Evolutionary conservation across 1,140 invertebrate species (phyloP).

Genomic region (Calephelis nemesis): DNA sequence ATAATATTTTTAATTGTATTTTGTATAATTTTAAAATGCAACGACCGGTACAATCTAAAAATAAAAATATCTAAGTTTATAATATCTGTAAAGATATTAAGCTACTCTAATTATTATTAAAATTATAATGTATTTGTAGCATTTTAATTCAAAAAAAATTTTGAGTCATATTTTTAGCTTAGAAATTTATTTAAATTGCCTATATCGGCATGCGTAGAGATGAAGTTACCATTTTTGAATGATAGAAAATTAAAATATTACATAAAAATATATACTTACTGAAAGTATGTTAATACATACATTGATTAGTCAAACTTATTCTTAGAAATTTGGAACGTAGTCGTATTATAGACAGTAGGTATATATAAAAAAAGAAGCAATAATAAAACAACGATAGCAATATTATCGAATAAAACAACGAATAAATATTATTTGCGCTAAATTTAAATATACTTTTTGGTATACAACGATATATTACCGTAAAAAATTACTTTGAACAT

Average conservation of each 20-base stretch:
- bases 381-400: conserved; percentile 52
- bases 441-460: conserved; percentile 34
- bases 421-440: conserved; percentile 36
- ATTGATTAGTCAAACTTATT: neutral
- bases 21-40: no score
- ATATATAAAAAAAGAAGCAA: conserved; percentile 31
- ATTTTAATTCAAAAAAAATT: no score
- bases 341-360: neutral
- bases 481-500: neutral
- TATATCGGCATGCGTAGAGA: no score
- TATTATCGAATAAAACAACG: conserved; percentile 60
- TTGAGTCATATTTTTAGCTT: no score
- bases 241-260: neutral
- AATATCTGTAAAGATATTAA: no score
- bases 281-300: neutral
- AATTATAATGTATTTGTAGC: no score
- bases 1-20: no score
- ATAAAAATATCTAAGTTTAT: no score
- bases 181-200: no score
- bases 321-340: neutral
- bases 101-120: no score
- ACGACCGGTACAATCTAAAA: no score
- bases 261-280: neutral
- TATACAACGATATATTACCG: conserved; percentile 4
- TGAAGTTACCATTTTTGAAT: neutral